A percentile compares a stretch with the other conserved stretches of the same genome.
phyloP scores from a whole-genome alignment of 2,797 vertebrate species.

The Miichthys miiuy region DNA sequence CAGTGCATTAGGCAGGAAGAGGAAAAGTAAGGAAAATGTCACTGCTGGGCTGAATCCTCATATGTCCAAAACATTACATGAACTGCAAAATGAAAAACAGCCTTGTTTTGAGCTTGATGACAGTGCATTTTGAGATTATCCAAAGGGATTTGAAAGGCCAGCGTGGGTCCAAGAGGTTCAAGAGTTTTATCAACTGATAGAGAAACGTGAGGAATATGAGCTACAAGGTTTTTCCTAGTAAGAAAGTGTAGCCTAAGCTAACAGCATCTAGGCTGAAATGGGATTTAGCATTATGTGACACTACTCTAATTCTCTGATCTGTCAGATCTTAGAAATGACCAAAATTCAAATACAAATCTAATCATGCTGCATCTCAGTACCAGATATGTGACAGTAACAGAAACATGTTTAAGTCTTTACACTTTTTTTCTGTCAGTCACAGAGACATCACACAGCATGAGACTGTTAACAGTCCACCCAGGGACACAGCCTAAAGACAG shows the following conservation, averaged over 20 bases:
- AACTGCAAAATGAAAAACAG: constrained; percentile 23
- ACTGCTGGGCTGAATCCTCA: constrained; percentile 15
- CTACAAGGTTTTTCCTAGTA: not conserved
- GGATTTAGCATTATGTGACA: not conserved
- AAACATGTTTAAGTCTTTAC: constrained; percentile 24
- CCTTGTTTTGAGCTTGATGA: constrained; percentile 30
- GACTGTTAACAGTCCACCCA: constrained; percentile 30
- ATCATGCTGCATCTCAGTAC: not conserved
- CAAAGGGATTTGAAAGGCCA: constrained; percentile 12
- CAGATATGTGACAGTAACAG: constrained; percentile 28
- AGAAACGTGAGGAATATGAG: not conserved
- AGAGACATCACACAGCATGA: constrained; percentile 33
- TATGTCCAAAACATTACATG: constrained; percentile 40
- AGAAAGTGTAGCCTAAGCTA: not conserved
- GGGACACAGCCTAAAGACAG: constrained; percentile 35
- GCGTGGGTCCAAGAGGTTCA: not conserved
- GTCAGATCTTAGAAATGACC: not conserved
- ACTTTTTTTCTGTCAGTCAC: constrained; percentile 26
- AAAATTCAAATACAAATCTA: not conserved
- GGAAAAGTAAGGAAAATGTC: constrained; percentile 36
- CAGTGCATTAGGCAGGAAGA: constrained; percentile 30
- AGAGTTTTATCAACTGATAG: constrained; percentile 1
- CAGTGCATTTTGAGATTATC: constrained; percentile 35
- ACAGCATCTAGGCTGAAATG: constrained; percentile 2
- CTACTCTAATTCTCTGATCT: not conserved